phyloP scores from a whole-genome alignment of 2,888 invertebrate species.

The Neocrepidodera transversa region DNA sequence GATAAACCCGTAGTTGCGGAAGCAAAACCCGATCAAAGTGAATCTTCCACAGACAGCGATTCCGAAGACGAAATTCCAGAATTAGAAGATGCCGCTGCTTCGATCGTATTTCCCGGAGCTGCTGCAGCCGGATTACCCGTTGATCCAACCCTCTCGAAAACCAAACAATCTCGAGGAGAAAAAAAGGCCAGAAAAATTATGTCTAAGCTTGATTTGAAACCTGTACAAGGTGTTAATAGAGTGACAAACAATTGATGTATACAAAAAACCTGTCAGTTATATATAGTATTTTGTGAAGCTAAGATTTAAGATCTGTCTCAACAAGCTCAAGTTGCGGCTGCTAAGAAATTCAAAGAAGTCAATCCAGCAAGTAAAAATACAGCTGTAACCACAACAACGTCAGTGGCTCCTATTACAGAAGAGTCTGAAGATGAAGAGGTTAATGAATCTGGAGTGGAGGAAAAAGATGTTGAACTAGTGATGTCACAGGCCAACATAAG shows the following conservation, averaged over 20 bases:
- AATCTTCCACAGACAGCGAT: conserved; percentile 79
- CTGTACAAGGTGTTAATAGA: conserved; percentile 91
- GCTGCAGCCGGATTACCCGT: conserved; percentile 71
- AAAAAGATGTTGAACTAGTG: conserved; percentile 98
- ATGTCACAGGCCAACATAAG: conserved; percentile 98
- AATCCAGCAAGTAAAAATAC: conserved; percentile 75
- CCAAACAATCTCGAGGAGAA: conserved; percentile 97
- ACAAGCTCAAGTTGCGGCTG: conserved; percentile 93
- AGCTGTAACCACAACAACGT: conserved; percentile 66
- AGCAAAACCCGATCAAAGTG: conserved; percentile 74
- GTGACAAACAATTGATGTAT: conserved; percentile 99
- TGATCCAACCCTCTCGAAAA: conserved; percentile 83
- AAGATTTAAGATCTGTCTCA: conserved; percentile 99
- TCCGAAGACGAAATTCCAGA: conserved; percentile 91
- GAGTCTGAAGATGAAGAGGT: conserved; percentile 90
- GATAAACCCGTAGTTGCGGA: conserved; percentile 75
- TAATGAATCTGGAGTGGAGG: conserved; percentile 95
- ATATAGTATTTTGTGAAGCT: conserved; percentile 99
- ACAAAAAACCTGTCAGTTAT: conserved; percentile 99
- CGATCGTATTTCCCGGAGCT: conserved; percentile 68
- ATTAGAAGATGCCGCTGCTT: conserved; percentile 77
- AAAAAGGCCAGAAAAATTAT: conserved; percentile 99
- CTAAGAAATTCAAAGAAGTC: conserved; percentile 96
- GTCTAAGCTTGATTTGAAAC: conserved; percentile 96
- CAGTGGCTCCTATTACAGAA: conserved; percentile 89